A percentile compares a stretch with the other conserved stretches of the same genome.
These are phyloP conservation scores for Argopecten irradians DNA, from an alignment of 1,140 invertebrate species.

Conservation along the genomic window DNA sequence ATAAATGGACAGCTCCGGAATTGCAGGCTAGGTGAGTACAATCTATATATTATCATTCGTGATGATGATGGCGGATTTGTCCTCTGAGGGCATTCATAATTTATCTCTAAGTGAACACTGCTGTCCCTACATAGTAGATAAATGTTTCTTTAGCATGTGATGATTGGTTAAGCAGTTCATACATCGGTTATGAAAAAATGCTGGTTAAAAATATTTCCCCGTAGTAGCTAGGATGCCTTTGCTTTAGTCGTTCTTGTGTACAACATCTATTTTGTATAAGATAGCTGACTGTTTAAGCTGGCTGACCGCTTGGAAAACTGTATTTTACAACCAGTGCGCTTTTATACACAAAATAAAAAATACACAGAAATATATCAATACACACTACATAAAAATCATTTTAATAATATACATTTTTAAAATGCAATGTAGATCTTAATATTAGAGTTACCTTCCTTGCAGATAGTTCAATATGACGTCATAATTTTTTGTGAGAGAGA, in stretches of 20 bases:
- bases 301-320: no score
- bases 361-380: no score
- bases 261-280: neutral
- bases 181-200: neutral
- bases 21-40: neutral
- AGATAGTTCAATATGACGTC: no score
- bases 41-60: neutral
- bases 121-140: neutral
- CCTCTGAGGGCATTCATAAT: neutral
- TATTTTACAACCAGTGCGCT: no score
- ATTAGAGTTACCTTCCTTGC: no score
- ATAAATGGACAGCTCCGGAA: neutral
- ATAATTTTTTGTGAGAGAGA: no score
- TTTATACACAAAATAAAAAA: no score
- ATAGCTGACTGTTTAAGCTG: neutral
- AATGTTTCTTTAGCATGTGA: neutral
- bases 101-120: neutral
- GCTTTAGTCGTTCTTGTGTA: neutral
- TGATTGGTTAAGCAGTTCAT: neutral
- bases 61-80: constrained; percentile 8
- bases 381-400: no score
- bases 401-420: no score
- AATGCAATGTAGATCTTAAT: no score
- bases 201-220: neutral
- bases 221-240: no score